Evolutionary conservation across 2,888 invertebrate genomes (phyloP), one percentile per base, ranked within the genome.

Genomic region (Mimachlamys varia): DNA sequence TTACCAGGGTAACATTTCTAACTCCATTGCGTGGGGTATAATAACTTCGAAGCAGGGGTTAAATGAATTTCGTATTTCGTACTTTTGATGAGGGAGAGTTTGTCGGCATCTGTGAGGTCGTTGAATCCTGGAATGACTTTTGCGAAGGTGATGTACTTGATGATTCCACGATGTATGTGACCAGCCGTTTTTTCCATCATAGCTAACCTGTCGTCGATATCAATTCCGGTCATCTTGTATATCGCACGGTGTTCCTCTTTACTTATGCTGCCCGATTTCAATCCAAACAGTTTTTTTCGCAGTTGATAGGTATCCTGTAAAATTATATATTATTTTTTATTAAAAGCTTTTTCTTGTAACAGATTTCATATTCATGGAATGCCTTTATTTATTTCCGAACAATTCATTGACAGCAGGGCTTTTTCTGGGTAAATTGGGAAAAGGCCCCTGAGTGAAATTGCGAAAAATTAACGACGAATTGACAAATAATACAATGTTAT

Each of bases 91-190:
- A 94, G 89, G 89, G 90, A 92, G 10, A 94, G 91, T 55, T 94
- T 94, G 89, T 94, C 94, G 89, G 92, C 93, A 0, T 93, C 92
- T 62, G 93, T 91, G 0, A 94, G 88, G n/a, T 91, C 55, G n/a
- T 92, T 93, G 89, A 94, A 94, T 13, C 94, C 94, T 19, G 94
- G 93, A 5, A 94, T 92, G 89, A 93, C 92, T 88, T 94, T 94
- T 0, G 93, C 93, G 38, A 92, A 94, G 55, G 94, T 93, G 50
- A 94, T 93, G 88, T 92, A 94, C 89, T 93, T 93, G 17, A 93
- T 92, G n/a, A 94, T 93, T 19, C 90, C 90, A 49, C 92, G 91
- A 58, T 94, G 93, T 92, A 94, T 93, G 22, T 89, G 62, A 49
- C 90, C 87, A 1, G 92, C 93, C 22, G 93, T 93, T 88, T 92